These are phyloP conservation scores for Nerophis ophidion DNA, from an alignment of 2,113 vertebrate species.

Conservation along the genomic window DNA sequence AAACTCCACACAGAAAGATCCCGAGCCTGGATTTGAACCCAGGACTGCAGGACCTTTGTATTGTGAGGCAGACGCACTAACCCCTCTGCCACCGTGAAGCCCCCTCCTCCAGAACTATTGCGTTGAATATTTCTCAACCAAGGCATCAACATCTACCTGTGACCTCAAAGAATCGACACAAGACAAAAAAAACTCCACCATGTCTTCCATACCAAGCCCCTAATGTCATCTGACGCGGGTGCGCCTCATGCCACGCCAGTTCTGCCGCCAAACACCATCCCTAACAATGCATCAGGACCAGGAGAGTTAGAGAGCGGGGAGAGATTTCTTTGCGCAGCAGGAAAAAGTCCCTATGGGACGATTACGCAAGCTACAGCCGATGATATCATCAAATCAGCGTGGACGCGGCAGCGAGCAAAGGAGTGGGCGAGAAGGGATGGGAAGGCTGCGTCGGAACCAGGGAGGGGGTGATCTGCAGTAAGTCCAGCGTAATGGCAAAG, in stretches of 20 bases:
- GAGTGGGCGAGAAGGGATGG: constrained; percentile 27
- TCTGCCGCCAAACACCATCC: constrained; percentile 24
- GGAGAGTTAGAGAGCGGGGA: constrained; percentile 19
- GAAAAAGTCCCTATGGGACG: constrained; percentile 50
- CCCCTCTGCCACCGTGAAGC: too few species aligned
- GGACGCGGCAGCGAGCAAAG: constrained; percentile 20
- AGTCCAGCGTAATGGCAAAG: constrained; percentile 32
- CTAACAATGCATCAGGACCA: constrained; percentile 18
- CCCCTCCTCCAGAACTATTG: too few species aligned
- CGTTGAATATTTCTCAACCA: background rate
- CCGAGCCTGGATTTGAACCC: too few species aligned
- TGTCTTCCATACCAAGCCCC: constrained; percentile 12
- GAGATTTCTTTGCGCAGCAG: constrained; percentile 23
- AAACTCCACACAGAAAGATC: too few species aligned
- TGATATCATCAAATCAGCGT: constrained; percentile 54
- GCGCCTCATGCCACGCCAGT: constrained; percentile 26
- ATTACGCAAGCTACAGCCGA: constrained; percentile 44
- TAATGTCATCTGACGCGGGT: constrained; percentile 39
- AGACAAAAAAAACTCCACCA: background rate
- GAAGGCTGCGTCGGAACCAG: constrained; percentile 36
- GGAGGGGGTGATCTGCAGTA: constrained; percentile 30
- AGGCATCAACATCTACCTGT: background rate
- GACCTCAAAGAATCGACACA: background rate
- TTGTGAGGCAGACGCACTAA: too few species aligned
- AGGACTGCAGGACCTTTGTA: too few species aligned